Base-by-base conservation (phyloP, 1,140 invertebrate genomes). In the Drosophila guanche region DNA sequence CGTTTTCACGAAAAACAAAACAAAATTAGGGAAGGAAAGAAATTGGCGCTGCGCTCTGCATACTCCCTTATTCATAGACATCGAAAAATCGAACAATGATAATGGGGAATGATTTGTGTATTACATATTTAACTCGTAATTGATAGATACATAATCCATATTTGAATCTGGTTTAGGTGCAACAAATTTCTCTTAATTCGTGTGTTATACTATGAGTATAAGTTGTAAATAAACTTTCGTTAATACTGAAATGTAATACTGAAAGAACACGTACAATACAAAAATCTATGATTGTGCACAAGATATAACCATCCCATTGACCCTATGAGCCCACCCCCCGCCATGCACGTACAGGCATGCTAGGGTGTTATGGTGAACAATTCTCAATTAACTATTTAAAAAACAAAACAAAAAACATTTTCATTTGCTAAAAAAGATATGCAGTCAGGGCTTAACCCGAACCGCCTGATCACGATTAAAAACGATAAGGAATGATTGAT, bases 141-240 rank as follows among this genome's bases (percentile, higher is more conserved):
- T 33, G 3, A 29, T 41, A 16, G 41, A 60, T 65, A 59, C 27
- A 59, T 55, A 60, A 29, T 41, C 12, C 45, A 60, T 55, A 60
- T 67, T 45, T 55, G 50, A 77, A 61, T n/a, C 29, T 72, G 70
- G 65, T 58, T 57, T 47, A 70, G 61, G 77, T 80, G 77, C 77
- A 80, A 81, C 67, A 68, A 73, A 81, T 73, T 33, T 53, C n/a
- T 16, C 4, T 46, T 45, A 22, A 14, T 8, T 43, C 33, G 33
- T 55, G 27, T 54, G 33, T 50, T 58, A 50, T 50, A 41, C 42
- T 65, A 43, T 70, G 20, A 56, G 61, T 66, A 20, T 43, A 23
- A 48, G 52, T 37, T 43, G 41, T 69, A 71, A 61, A 66, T 73
- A 47, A 68, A 43, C 50, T 52, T 56, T 37, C 5, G 10, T 45